A percentile compares a stretch with the other conserved stretches of the same genome.
Conservation (phyloP, 2,797 vertebrate species). For the Melanitta fusca region DNA sequence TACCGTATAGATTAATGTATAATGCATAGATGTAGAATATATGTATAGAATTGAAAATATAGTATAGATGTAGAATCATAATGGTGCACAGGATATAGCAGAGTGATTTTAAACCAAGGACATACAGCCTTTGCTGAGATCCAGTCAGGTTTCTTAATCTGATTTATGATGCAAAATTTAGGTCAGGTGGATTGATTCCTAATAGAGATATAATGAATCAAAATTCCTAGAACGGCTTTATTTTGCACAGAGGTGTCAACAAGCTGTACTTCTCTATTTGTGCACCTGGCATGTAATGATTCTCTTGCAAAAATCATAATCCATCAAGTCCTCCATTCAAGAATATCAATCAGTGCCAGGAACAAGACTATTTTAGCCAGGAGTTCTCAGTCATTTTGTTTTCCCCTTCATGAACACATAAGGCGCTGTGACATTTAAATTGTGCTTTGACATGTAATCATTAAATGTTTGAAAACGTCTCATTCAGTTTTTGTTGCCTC, state of each 20-base stretch:
- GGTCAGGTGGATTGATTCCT: constrained; percentile 78
- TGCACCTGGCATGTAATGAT: constrained; percentile 80
- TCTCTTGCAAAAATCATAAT: constrained; percentile 79
- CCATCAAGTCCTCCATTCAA: constrained; percentile 79
- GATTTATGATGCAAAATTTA: constrained; percentile 78
- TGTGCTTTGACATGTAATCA: constrained; percentile 83
- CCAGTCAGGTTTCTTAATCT: constrained; percentile 32
- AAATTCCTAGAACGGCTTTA: constrained; percentile 75
- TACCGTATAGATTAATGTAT: constrained; percentile 48
- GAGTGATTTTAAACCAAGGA: constrained; percentile 60
- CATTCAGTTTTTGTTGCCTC: constrained; percentile 69
- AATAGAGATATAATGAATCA: constrained; percentile 81
- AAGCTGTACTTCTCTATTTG: constrained; percentile 83
- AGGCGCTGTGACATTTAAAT: constrained; percentile 77
- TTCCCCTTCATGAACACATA: constrained; percentile 53
- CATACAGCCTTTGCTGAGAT: constrained; percentile 27
- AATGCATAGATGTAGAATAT: too few species aligned
- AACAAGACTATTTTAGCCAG: constrained; percentile 69
- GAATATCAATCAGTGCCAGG: constrained; percentile 78
- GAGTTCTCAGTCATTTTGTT: constrained; percentile 81
- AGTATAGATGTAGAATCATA: constrained; percentile 37
- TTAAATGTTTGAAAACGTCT: constrained; percentile 79
- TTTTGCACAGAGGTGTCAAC: constrained; percentile 76
- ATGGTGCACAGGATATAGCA: constrained; percentile 7
- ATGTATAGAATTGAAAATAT: too few species aligned